phyloP scores from a whole-genome alignment of 1,140 invertebrate genomes.

The Homalodisca vitripennis region DNA sequence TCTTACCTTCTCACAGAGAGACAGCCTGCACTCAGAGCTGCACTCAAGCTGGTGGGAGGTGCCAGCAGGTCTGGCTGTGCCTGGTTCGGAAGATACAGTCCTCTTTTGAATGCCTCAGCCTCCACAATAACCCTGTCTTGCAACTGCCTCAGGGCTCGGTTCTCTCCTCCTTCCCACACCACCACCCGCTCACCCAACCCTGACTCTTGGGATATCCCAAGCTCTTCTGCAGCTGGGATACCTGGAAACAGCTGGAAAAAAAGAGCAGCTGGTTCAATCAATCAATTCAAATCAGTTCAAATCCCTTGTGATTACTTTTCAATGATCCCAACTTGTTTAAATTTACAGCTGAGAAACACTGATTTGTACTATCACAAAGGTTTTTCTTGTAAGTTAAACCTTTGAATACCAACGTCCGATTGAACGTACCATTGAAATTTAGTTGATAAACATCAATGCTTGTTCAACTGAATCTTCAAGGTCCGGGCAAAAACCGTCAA shows the following conservation, averaged over 20 bases:
- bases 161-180: conserved; percentile 66
- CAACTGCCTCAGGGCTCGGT: conserved; percentile 58
- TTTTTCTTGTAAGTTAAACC: no score
- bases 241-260: not conserved
- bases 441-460: no score
- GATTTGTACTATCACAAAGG: no score
- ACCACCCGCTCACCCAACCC: conserved; percentile 49
- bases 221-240: conserved; percentile 57
- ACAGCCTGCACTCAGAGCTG: conserved; percentile 65
- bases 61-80: conserved; percentile 65
- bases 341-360: no score
- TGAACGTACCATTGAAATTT: no score
- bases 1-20: conserved; percentile 58
- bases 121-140: conserved; percentile 56
- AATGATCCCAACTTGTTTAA: no score
- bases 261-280: no score
- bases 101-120: conserved; percentile 55
- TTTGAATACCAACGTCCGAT: no score
- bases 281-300: no score
- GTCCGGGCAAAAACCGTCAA: no score
- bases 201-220: conserved; percentile 55
- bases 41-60: conserved; percentile 65
- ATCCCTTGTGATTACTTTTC: no score
- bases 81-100: conserved; percentile 60
- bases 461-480: no score